Evolutionary conservation across 2,888 invertebrate genomes (phyloP).

Genomic region (Epistrophe eligans): DNA sequence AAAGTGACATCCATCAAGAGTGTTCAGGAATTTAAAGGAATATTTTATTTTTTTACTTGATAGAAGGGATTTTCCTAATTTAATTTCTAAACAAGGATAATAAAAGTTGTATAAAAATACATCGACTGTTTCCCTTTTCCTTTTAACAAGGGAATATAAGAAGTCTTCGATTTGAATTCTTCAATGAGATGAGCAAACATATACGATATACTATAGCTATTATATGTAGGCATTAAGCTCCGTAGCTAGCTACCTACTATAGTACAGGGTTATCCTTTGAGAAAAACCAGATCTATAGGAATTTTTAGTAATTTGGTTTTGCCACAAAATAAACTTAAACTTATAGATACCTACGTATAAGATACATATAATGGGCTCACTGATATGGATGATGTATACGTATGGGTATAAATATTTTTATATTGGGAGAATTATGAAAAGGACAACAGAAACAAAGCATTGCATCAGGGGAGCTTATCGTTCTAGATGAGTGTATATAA

Average conservation of each 20-base stretch:
- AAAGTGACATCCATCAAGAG: not conserved
- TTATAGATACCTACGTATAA: too few species aligned
- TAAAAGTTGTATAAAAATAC: not conserved
- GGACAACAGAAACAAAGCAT: too few species aligned
- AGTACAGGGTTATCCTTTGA: not conserved
- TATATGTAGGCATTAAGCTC: not conserved
- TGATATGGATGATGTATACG: too few species aligned
- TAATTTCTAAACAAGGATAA: conserved; percentile 1
- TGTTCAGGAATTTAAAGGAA: not conserved
- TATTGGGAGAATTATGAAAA: too few species aligned
- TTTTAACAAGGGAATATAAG: too few species aligned
- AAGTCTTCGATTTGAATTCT: not conserved
- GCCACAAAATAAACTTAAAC: conserved; percentile 2
- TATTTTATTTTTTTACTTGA: conserved; percentile 12
- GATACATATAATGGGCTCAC: too few species aligned
- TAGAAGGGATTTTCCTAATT: conserved; percentile 28
- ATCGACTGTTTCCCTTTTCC: too few species aligned
- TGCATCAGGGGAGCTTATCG: too few species aligned
- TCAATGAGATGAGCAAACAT: conserved; percentile 13
- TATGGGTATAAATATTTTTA: too few species aligned
- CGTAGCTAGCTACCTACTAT: not conserved
- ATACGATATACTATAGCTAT: not conserved
- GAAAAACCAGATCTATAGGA: conserved; percentile 25
- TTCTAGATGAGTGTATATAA: too few species aligned
- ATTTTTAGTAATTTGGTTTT: conserved; percentile 30